Base-by-base conservation (phyloP, 2,888 invertebrate genomes). In the Megalurothrips usitatus region DNA sequence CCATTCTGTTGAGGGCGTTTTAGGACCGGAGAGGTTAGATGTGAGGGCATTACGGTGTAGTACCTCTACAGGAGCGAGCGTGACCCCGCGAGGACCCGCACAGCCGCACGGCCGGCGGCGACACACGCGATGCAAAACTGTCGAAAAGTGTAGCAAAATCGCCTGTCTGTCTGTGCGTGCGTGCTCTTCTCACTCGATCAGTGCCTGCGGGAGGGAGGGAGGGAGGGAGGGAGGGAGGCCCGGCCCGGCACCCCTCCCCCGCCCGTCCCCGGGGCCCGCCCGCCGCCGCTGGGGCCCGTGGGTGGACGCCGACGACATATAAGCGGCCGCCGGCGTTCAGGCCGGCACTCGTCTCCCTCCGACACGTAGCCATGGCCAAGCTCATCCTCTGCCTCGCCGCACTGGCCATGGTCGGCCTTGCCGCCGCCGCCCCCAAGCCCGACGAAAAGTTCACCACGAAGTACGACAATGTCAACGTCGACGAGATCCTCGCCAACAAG, bases 401-500 rank as follows among this genome's bases (percentile, higher is more conserved):
- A 23, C 8, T 75, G 68, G 68, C 26, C 23, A 9, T 75, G 68
- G 68, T 26, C 68, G 68, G 23, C 68, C 68, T 75, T 12, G 68
- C 68, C 23, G 26, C 68, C 68, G 68, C 68, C 23, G 68, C 68
- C 23, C 68, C 68, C 68, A 23, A 26, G 10, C 68, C 68, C 8
- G 68, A 75, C 9, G 68, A 75, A 26, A 75, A 75, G 26, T 75
- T 75, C 68, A 75, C 68, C 68, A 75, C 68, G 26, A 75, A 75
- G 26, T 75, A 75, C 68, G 68, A 75, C 68, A 75, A 75, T 26
- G 12, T 75, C 68, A 75, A 75, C 68, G 12, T 75, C 26, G 68
- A 75, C 68, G 68, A 75, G 68, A 75, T 75, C 68, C 68, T 75
- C 23, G 26, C 68, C 68, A 75, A 75, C 68, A 75, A 75, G 26